A percentile compares a stretch with the other conserved stretches of the same genome.
phyloP scores from a whole-genome alignment of 2,888 invertebrate species.

The Pammene fasciana region DNA sequence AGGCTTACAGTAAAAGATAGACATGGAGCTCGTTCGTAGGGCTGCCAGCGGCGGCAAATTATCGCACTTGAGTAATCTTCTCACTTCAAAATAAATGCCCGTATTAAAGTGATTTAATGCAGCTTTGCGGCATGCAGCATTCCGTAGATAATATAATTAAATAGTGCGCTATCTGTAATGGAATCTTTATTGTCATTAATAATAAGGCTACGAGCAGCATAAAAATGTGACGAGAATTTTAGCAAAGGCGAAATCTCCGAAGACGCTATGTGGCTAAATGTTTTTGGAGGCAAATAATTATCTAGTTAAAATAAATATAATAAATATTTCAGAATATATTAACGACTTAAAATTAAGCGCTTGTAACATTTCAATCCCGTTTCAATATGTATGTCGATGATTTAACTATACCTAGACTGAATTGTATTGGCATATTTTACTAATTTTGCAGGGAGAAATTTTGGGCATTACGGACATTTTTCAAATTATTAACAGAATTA shows the following conservation, averaged over 20 bases:
- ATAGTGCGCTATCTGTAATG: constrained; percentile 45
- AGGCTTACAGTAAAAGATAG: constrained; percentile 83
- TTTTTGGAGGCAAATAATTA: neutral
- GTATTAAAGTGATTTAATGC: constrained; percentile 65
- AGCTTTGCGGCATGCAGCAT: constrained; percentile 56
- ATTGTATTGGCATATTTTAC: no score
- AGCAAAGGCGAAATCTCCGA: neutral
- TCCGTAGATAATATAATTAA: constrained; percentile 33
- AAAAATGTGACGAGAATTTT: neutral
- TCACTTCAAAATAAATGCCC: constrained; percentile 60
- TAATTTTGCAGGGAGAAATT: no score
- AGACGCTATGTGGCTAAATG: neutral
- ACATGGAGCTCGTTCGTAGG: constrained; percentile 70
- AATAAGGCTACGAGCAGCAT: neutral
- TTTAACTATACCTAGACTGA: no score
- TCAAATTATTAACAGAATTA: no score
- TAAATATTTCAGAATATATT: no score
- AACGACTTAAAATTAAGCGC: no score
- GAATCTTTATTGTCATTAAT: constrained; percentile 43
- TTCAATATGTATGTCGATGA: no score
- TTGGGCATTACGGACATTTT: no score
- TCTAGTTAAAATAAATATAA: neutral
- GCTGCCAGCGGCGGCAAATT: constrained; percentile 67
- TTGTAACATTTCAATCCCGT: no score
- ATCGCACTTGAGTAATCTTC: constrained; percentile 66